Conservation (phyloP, 53 echinoderm and acorn worm species). For the Astropecten irregularis region DNA sequence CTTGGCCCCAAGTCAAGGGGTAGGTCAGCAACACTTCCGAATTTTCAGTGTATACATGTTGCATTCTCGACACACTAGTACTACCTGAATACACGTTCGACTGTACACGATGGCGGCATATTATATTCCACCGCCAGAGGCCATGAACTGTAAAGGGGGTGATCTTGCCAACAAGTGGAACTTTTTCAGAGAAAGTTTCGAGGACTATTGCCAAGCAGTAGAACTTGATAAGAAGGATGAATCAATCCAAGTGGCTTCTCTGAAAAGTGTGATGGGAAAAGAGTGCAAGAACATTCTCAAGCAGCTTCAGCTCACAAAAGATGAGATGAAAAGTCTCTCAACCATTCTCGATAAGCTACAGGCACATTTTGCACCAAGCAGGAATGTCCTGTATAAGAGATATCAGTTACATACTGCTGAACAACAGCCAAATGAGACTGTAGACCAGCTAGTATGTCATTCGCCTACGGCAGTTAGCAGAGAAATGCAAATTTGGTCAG, state of each 20-base stretch:
- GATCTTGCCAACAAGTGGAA: constrained; percentile 1
- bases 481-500: constrained; percentile 21
- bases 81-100: background rate
- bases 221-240: constrained; percentile 16
- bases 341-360: constrained; percentile 18
- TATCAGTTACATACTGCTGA: constrained; percentile 12
- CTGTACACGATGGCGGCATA: background rate
- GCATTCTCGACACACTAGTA: too few relatives aligned
- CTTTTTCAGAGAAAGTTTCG: constrained; percentile 20
- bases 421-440: constrained; percentile 35
- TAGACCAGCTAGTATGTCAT: constrained; percentile 33
- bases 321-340: background rate
- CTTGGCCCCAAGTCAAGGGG: too few relatives aligned
- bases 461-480: constrained; percentile 15
- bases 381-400: constrained; percentile 31
- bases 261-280: constrained; percentile 16
- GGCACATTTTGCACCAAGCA: constrained; percentile 13
- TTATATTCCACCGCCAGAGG: background rate
- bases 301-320: constrained; percentile 18
- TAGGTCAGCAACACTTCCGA: too few relatives aligned
- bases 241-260: constrained; percentile 11
- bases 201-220: constrained; percentile 15
- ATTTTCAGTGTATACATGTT: too few relatives aligned
- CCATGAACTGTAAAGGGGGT: background rate
- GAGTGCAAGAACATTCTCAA: constrained; percentile 36